Evolutionary conservation across 30 jellyfish, hydroid and myxozoan species (phyloP), one percentile per base, ranked within the genome.

Genomic region (Phacellophora camtschatica): DNA sequence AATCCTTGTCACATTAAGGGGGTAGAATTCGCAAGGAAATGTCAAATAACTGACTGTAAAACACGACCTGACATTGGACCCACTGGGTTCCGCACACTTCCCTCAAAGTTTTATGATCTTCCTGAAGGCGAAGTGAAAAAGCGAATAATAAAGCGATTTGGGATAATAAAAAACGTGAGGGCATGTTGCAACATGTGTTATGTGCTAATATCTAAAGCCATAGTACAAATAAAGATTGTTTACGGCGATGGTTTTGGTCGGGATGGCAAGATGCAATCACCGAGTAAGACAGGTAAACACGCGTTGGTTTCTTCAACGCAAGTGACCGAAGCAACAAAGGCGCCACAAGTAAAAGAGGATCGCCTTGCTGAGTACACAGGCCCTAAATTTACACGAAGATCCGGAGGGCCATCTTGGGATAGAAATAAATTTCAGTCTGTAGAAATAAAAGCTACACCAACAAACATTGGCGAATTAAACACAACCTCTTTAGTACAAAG

Each of bases 171-270:
- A 27, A 77, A 69, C 9, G 68, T 71, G 15, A 75, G 85, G 67
- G 96, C 91, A 12, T 86, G 96, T 25, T 86, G 96, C 55, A 86
- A 86, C 32, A 69, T 77, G 74, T 86, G 96, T 28, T 86, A 86
- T 51, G 76, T 86, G 28, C 58, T 91, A 37, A 75, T 86, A 46
- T 73, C 91, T 11, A 86, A 77, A 50, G 90, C 96, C 19, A 71
- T 77, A 24, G 86, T 62, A 25, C 88, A 86, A 66, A 45, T 57
- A 41, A 86, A 86, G 27, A 86, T 86, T 18, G 83, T 86, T 0
- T 57, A 63, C 43, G 96, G 90, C 23, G 90, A 76, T 45, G 86
- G 81, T 22, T 39, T 63, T 7, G 50, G 73, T 25, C 64, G 27
- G 13, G 39, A 37, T 22, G 77, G 33, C 34, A 71, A 36, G 35